Evolutionary conservation across 23 tunicate genomes (phyloP).

Genomic region (Styela plicata): DNA sequence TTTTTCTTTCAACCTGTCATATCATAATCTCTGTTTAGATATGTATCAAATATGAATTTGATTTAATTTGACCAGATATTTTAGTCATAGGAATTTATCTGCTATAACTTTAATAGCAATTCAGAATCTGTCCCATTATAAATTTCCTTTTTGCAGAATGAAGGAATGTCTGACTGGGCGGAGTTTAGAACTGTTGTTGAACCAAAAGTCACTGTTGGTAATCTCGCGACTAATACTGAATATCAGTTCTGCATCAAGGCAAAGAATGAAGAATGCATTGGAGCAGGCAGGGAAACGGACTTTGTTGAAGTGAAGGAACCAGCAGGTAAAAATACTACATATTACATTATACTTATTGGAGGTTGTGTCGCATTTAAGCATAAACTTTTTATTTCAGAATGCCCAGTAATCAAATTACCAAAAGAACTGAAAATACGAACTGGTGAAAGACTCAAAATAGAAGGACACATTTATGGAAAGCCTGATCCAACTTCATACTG

Average conservation of each 20-base stretch:
- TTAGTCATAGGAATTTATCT: background rate
- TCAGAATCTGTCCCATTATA: background rate
- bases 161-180: slow-evolving; percentile 51
- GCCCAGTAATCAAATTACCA: slow-evolving; percentile 25
- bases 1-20: background rate
- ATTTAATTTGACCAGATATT: background rate
- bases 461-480: slow-evolving; percentile 62
- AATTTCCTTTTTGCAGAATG: slow-evolving; percentile 29
- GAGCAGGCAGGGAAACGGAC: slow-evolving; percentile 39
- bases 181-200: slow-evolving; percentile 55
- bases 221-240: slow-evolving; percentile 12
- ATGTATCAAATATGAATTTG: background rate
- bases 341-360: no score
- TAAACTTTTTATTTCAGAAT: slow-evolving; percentile 6
- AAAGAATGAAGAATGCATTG: slow-evolving; percentile 31
- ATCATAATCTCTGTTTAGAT: background rate
- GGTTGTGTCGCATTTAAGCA: no score
- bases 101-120: no score
- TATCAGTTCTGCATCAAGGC: slow-evolving; percentile 42
- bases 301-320: slow-evolving; percentile 28
- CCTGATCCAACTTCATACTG: slow-evolving; percentile 75
- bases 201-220: slow-evolving; percentile 28
- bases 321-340: slow-evolving; percentile 3
- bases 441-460: slow-evolving; percentile 51
- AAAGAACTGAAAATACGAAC: slow-evolving; percentile 37